Evolutionary conservation across 2,888 invertebrate species (phyloP).

Genomic region (Nephrocerus scutellatus): DNA sequence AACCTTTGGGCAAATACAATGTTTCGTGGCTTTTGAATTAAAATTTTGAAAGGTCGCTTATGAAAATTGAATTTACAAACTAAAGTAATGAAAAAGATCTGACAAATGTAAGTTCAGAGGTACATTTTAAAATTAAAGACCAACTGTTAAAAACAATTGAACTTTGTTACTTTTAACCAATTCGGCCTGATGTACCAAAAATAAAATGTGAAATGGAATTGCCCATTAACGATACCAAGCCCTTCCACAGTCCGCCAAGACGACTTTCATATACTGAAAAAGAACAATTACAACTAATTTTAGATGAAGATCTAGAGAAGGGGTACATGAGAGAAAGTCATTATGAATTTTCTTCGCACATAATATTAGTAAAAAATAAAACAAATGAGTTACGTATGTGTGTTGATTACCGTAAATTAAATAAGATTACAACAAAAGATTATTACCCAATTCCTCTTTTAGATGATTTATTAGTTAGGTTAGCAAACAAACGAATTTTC

Average conservation of each 20-base stretch:
- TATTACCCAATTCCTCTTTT: constrained; percentile 11
- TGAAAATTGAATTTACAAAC: too few species aligned
- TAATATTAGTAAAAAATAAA: constrained; percentile 11
- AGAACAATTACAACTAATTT: background rate
- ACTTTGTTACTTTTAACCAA: too few species aligned
- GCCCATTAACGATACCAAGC: background rate
- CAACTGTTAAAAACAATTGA: too few species aligned
- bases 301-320: constrained; percentile 2
- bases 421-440: constrained; percentile 9
- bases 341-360: constrained; percentile 4
- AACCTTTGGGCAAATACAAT: background rate
- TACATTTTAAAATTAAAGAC: too few species aligned
- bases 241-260: background rate
- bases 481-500: constrained; percentile 17
- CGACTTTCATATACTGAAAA: constrained; percentile 1
- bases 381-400: constrained; percentile 7
- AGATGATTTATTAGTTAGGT: constrained; percentile 5
- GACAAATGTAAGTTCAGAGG: too few species aligned
- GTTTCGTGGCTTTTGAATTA: background rate
- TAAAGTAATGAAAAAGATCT: too few species aligned
- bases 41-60: too few species aligned
- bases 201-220: constrained; percentile 3
- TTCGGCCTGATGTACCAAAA: too few species aligned
- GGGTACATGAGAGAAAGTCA: constrained; percentile 6
- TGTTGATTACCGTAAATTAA: constrained; percentile 11